These are phyloP conservation scores for Eupsittula cactorum DNA, from an alignment of 2,113 vertebrate genomes.

Conservation along the genomic window DNA sequence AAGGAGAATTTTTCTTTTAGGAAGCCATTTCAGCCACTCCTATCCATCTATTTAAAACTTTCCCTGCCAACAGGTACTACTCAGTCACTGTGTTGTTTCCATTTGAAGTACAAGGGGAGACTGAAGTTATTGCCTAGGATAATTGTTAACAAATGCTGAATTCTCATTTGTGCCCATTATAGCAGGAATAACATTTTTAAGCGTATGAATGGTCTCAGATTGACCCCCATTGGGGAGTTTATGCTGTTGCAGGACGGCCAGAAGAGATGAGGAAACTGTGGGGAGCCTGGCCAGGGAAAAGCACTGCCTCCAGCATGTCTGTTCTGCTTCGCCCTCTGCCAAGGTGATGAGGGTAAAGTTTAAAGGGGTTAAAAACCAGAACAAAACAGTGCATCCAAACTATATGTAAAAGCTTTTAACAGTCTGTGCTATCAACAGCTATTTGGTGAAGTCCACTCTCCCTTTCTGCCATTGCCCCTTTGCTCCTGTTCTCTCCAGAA, in stretches of 20 bases:
- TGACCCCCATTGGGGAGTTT: background rate
- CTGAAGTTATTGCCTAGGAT: background rate
- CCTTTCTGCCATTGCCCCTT: accelerated
- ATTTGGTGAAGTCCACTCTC: background rate
- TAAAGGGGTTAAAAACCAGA: background rate
- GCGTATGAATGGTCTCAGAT: background rate
- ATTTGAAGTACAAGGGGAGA: background rate
- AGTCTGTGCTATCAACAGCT: background rate
- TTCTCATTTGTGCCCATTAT: background rate
- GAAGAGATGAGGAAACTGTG: background rate
- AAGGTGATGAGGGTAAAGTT: background rate
- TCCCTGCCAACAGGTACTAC: background rate
- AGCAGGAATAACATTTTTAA: background rate
- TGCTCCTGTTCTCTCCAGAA: background rate
- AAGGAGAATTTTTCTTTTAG: background rate
- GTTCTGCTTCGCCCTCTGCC: background rate
- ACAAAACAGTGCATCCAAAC: background rate
- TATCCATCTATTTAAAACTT: background rate
- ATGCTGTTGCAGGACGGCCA: background rate
- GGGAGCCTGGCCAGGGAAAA: background rate
- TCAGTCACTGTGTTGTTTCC: background rate
- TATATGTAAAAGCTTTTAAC: background rate
- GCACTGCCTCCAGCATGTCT: background rate
- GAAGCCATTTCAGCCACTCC: background rate
- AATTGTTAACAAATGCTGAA: conserved; percentile 42